Evolutionary conservation across 1,140 invertebrate species (phyloP).

Genomic region (Triops longicaudatus): DNA sequence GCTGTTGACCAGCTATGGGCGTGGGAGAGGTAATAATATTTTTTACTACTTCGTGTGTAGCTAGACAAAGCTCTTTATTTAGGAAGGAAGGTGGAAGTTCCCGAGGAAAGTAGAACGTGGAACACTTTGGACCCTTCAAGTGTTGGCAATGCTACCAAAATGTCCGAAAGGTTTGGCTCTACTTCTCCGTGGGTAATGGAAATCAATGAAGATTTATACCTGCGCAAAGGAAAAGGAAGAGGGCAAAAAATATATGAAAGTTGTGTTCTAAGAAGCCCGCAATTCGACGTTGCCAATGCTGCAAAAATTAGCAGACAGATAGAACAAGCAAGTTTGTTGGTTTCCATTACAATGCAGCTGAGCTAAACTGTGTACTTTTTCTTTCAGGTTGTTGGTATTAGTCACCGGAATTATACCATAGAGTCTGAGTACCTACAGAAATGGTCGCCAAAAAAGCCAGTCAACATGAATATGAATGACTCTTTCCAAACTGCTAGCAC

Average conservation of each 20-base stretch:
- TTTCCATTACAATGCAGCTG: background rate
- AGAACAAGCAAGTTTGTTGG: background rate
- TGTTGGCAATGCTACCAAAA: background rate
- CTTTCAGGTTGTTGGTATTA: background rate
- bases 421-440: background rate
- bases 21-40: background rate
- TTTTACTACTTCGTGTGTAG: background rate
- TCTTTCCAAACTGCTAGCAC: background rate
- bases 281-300: background rate
- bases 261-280: background rate
- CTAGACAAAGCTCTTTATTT: background rate
- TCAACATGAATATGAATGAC: background rate
- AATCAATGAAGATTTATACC: background rate
- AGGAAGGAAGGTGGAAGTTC: background rate
- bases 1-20: background rate
- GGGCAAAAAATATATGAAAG: background rate
- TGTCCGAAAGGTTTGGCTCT: background rate
- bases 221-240: background rate
- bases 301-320: background rate
- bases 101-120: too few relatives aligned
- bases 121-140: background rate
- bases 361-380: background rate
- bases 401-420: background rate
- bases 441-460: background rate
- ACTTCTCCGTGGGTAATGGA: background rate